Conservation (phyloP, 2,888 invertebrate genomes). For the Leistus spinibarbis region DNA sequence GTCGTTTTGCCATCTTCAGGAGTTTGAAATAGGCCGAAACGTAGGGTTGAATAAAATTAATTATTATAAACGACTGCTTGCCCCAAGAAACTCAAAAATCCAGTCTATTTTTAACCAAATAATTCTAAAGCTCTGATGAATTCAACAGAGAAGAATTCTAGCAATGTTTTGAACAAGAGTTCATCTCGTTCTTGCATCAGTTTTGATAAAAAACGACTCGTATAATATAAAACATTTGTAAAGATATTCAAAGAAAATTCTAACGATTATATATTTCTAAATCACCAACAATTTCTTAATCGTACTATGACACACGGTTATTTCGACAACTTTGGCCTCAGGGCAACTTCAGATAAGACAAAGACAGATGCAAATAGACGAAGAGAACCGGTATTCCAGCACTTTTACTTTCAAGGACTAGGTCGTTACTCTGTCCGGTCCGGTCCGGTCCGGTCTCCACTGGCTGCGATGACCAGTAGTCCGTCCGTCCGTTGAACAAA, state of each 20-base stretch:
- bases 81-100: too few species aligned
- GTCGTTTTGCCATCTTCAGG: too few species aligned
- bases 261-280: neutral
- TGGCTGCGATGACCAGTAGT: neutral
- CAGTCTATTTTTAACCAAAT: too few species aligned
- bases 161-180: too few species aligned
- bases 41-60: too few species aligned
- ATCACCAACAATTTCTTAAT: neutral
- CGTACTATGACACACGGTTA: neutral
- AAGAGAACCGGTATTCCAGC: neutral
- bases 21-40: too few species aligned
- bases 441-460: conserved; percentile 26
- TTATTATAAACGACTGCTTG: too few species aligned
- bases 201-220: too few species aligned
- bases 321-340: neutral
- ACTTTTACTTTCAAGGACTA: conserved; percentile 41
- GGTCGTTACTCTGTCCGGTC: conserved; percentile 37
- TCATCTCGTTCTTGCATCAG: too few species aligned
- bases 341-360: neutral
- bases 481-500: neutral
- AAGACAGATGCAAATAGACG: neutral
- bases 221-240: too few species aligned
- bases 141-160: too few species aligned
- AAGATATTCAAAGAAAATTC: neutral
- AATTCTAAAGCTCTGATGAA: too few species aligned